Base-by-base conservation (phyloP, 2,888 invertebrate species). In the Drosophila mulleri region DNA sequence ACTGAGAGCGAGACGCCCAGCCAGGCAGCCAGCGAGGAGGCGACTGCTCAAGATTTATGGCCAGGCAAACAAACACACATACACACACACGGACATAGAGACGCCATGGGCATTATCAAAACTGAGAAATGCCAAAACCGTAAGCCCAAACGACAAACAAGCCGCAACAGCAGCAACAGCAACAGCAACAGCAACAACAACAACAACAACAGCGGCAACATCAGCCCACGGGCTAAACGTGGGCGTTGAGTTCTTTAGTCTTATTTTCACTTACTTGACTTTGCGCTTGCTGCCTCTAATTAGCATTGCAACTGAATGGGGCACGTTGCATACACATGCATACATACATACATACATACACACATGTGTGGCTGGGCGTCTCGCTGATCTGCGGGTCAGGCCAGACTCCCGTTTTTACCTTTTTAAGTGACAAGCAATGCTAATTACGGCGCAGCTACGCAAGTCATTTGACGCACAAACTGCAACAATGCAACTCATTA, bases 11-110 rank as follows among this genome's bases (percentile, higher is more conserved):
- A 59, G 63, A 71, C 63, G 75, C 76, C 71, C 75, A 75, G 41
- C 47, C 60, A 20, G 61, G 45, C 60, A 60, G 32, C 18, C 18
- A 29, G 32, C 45, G 57, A 64, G 45, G 35, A 61, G 75, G 78
- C 75, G 75, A 74, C 60, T 71, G 67, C 70, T 56, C 66, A 67
- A 83, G 88, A 83, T 83, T 83, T 83, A 83, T 83, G 80, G 71
- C 79, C 70, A 58, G 23, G 14, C 54, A 41, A 18, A 47, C 37
- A 65, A 23, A 52, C 29, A 12, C 32, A 32, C 32, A 8, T 2
- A 63, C 58, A 54, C 50, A 62, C 35, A 48, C 57, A 65, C 37
- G 48, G 26, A 48, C n/a, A 39, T 20, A 29, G 41, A 42, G 41
- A 42, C 42, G 42, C 56, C 56, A 47, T 47, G 26, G 59, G 39